Percentiles rank a stretch among this genome's conserved stretches.
Evolutionary conservation across 2,888 invertebrate genomes (phyloP).

Genomic region (Sinohyriopsis cumingii): DNA sequence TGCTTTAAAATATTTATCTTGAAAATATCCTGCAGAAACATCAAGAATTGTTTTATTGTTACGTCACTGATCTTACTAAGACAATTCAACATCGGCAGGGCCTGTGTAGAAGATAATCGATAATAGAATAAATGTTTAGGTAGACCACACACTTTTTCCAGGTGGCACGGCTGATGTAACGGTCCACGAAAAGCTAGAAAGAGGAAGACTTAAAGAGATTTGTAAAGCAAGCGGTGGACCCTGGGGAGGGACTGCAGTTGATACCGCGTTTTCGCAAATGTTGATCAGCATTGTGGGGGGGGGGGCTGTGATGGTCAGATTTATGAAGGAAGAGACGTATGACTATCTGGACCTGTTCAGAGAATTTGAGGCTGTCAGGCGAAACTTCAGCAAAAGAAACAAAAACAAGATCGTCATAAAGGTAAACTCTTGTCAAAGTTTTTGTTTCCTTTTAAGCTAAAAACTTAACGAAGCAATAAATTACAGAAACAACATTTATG

Average conservation of each 20-base stretch:
- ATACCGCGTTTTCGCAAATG: constrained; percentile 9
- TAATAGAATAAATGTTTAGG: no score
- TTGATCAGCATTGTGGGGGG: constrained; percentile 8
- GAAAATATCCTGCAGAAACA: no score
- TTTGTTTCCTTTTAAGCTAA: no score
- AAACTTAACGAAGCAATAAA: no score
- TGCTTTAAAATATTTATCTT: no score
- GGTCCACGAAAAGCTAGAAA: constrained; percentile 10
- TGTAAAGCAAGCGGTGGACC: constrained; percentile 13
- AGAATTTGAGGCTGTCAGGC: constrained; percentile 17
- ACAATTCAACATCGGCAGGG: no score
- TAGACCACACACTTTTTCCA: not conserved
- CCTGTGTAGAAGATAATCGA: no score
- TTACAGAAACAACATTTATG: not conserved
- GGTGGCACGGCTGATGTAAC: constrained; percentile 21
- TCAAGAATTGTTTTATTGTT: no score
- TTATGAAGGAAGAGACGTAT: constrained; percentile 1
- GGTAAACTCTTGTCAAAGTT: no score
- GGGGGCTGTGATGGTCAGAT: not conserved
- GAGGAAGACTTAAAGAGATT: constrained; percentile 12
- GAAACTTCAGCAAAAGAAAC: not conserved
- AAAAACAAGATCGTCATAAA: no score
- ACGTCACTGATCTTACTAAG: no score
- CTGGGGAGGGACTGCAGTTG: constrained; percentile 19
- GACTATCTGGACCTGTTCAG: constrained; percentile 18